Conservation (phyloP, 2,888 invertebrate species). For the Tipula helvola region DNA sequence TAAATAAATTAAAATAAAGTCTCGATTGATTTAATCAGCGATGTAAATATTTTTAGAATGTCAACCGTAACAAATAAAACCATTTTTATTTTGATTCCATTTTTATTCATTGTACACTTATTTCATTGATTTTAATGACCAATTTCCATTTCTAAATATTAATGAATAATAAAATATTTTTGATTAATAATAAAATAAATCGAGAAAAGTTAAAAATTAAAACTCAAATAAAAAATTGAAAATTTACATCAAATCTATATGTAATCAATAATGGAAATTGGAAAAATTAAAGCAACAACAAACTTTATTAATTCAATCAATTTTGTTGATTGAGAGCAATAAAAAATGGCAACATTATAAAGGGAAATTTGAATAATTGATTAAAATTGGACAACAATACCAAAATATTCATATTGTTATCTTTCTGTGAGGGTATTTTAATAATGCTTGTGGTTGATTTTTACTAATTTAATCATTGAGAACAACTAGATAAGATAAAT, state of each 20-base stretch:
- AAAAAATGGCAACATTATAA: neutral
- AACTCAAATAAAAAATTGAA: neutral
- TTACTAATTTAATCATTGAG: neutral
- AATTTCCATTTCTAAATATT: neutral
- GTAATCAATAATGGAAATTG: neutral
- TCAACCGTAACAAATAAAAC: neutral
- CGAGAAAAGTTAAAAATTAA: neutral
- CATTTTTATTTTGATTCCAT: neutral
- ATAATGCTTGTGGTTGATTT: neutral
- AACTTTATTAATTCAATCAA: neutral
- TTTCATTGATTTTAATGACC: neutral
- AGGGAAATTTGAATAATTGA: neutral
- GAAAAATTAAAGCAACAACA: neutral
- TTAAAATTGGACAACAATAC: neutral
- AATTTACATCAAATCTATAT: neutral
- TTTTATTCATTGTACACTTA: neutral
- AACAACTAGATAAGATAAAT: no score
- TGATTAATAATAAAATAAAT: neutral
- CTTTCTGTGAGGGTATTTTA: neutral
- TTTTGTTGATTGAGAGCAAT: neutral
- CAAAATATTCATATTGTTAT: neutral
- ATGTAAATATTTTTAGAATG: neutral
- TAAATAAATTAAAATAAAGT: neutral
- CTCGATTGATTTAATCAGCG: neutral
- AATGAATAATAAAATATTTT: neutral